phyloP scores from a whole-genome alignment of 2,888 invertebrate species.

The Hipparchia sbordonii region DNA sequence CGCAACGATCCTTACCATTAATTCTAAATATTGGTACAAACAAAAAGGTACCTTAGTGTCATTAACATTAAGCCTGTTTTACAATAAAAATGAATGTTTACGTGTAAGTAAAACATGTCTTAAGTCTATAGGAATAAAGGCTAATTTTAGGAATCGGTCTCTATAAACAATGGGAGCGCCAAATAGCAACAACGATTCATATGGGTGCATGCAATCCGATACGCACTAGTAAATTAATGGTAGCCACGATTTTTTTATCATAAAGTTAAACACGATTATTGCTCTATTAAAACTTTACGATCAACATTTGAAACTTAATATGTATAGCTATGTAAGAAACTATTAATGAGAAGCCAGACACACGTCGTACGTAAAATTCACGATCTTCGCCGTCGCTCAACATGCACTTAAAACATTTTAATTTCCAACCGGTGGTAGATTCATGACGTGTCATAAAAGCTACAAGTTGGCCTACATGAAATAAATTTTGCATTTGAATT shows the following conservation, averaged over 20 bases:
- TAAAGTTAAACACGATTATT: background rate
- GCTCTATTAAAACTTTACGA: no score
- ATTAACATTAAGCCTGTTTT: background rate
- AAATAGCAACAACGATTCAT: slow-evolving; percentile 27
- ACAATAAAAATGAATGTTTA: background rate
- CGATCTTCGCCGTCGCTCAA: no score
- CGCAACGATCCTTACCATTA: slow-evolving; percentile 34
- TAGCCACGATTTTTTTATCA: slow-evolving; percentile 22
- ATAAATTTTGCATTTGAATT: no score
- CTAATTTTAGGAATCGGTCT: background rate
- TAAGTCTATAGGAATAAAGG: slow-evolving; percentile 20
- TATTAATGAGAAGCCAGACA: no score
- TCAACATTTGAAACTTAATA: no score
- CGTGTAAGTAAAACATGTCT: slow-evolving; percentile 7
- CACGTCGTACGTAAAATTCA: no score
- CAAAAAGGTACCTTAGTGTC: background rate
- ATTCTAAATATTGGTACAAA: slow-evolving; percentile 11
- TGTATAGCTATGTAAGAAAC: no score
- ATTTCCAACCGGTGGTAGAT: no score
- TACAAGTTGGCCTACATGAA: no score
- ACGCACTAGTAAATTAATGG: slow-evolving; percentile 38
- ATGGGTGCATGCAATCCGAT: slow-evolving; percentile 38
- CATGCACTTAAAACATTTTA: no score
- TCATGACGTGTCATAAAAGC: no score
- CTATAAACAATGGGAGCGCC: slow-evolving; percentile 34